These are phyloP conservation scores for Aythya fuligula DNA, from an alignment of 2,797 vertebrate species.

Conservation along the genomic window DNA sequence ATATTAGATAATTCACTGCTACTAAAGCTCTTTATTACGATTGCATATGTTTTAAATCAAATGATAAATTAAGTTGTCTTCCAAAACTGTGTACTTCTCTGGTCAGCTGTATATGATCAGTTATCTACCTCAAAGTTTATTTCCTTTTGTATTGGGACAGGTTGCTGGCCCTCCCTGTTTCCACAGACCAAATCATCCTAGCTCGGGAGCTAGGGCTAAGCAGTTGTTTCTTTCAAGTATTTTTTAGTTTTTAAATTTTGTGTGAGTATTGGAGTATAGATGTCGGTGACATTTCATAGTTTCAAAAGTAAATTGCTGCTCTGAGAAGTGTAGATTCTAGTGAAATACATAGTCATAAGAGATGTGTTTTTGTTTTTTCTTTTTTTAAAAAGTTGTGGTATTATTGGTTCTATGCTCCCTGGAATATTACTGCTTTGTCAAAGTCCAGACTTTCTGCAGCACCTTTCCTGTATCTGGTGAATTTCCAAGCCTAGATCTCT, in stretches of 20 bases:
- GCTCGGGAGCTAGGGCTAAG: constrained; percentile 95
- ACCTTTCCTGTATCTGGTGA: constrained; percentile 79
- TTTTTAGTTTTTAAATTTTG: constrained; percentile 87
- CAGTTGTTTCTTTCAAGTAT: constrained; percentile 87
- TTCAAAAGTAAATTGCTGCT: constrained; percentile 91
- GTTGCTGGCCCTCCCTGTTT: constrained; percentile 97
- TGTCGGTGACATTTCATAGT: constrained; percentile 88
- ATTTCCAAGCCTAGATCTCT: constrained; percentile 78
- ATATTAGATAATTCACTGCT: constrained; percentile 83
- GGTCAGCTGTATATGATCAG: constrained; percentile 92
- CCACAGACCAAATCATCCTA: constrained; percentile 97
- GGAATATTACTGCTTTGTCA: constrained; percentile 86
- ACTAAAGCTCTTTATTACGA: constrained; percentile 83
- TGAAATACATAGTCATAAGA: constrained; percentile 86
- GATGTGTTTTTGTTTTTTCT: constrained; percentile 80
- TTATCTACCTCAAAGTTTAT: constrained; percentile 99
- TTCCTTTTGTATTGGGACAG: constrained; percentile 93
- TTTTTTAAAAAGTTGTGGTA: constrained; percentile 84
- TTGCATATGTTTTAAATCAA: constrained; percentile 83
- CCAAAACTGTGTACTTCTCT: constrained; percentile 94
- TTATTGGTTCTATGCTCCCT: constrained; percentile 89
- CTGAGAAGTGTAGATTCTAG: constrained; percentile 87
- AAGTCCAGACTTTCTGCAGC: constrained; percentile 84
- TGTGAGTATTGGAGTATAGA: constrained; percentile 87
- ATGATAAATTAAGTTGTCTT: constrained; percentile 90